phyloP scores from a whole-genome alignment of 2,888 invertebrate genomes.

The Cheilosia scutellata region DNA sequence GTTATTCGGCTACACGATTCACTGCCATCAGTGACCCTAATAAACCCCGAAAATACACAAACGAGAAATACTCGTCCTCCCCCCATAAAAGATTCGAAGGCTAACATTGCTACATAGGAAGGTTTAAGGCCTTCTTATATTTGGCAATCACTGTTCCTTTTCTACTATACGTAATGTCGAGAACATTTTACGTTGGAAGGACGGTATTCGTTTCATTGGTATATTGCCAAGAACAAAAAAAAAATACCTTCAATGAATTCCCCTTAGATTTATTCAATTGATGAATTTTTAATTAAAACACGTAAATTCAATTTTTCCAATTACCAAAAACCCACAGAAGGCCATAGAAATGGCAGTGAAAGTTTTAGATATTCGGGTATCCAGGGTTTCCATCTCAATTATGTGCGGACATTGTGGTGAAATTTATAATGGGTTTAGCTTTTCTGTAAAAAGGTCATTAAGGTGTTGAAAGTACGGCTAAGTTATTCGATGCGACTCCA shows the following conservation, averaged over 20 bases:
- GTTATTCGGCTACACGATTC: slow-evolving; percentile 52
- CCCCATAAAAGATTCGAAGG: neutral
- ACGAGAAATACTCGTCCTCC: neutral
- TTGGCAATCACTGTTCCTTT: slow-evolving; percentile 25
- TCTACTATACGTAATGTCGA: no score
- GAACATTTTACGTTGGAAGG: no score
- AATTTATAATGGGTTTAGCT: no score
- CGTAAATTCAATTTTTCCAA: slow-evolving; percentile 66
- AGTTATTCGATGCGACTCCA: no score
- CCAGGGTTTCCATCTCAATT: slow-evolving; percentile 24
- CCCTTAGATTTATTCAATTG: slow-evolving; percentile 51
- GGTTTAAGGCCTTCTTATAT: slow-evolving; percentile 26
- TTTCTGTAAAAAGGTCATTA: no score
- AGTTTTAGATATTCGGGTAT: neutral
- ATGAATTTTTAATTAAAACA: slow-evolving; percentile 71
- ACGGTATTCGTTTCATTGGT: neutral
- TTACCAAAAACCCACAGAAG: slow-evolving; percentile 26
- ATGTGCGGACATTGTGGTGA: neutral
- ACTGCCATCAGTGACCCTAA: slow-evolving; percentile 40
- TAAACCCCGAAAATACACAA: slow-evolving; percentile 49
- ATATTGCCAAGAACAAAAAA: slow-evolving; percentile 1
- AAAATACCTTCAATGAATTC: slow-evolving; percentile 37
- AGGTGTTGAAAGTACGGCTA: no score
- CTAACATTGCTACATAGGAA: neutral
- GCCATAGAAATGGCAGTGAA: neutral